Conservation (phyloP, 1,140 invertebrate species). For the Cardiocondyla obscurior region DNA sequence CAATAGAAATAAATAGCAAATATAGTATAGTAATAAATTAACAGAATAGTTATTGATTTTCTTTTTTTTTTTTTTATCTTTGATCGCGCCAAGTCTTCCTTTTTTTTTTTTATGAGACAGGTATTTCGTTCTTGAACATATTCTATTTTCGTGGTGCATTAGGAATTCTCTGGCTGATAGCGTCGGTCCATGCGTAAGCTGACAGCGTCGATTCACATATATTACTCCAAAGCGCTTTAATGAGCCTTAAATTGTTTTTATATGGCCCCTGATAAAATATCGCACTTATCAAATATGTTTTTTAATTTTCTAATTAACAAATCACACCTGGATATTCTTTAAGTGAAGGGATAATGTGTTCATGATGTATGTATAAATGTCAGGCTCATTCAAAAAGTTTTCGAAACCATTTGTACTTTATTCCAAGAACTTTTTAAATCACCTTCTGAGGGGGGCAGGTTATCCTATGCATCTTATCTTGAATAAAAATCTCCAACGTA, state of each 20-base stretch:
- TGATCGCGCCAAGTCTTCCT: not conserved
- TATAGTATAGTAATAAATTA: conserved; percentile 38
- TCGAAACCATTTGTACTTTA: too few relatives aligned
- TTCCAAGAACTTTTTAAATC: too few relatives aligned
- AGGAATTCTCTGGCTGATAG: conserved; percentile 64
- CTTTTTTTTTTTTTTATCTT: too few relatives aligned
- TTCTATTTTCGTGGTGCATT: conserved; percentile 52
- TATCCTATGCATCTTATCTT: not conserved
- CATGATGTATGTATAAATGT: not conserved
- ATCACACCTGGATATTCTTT: conserved; percentile 22
- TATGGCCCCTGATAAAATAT: conserved; percentile 62
- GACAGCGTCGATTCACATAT: conserved; percentile 36
- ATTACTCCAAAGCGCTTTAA: conserved; percentile 58
- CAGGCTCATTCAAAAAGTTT: too few relatives aligned
- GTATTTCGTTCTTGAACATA: conserved; percentile 1
- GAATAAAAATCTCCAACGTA: not conserved
- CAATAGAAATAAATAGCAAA: conserved; percentile 17
- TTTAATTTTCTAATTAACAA: conserved; percentile 36
- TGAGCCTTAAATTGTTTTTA: conserved; percentile 42
- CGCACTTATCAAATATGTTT: conserved; percentile 30
- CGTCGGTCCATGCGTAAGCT: conserved; percentile 49
- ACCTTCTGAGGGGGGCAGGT: not conserved
- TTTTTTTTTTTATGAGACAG: not conserved
- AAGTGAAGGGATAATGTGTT: not conserved
- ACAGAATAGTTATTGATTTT: not conserved